Conservation (phyloP, 2,888 invertebrate genomes). For the Thereva unica region DNA sequence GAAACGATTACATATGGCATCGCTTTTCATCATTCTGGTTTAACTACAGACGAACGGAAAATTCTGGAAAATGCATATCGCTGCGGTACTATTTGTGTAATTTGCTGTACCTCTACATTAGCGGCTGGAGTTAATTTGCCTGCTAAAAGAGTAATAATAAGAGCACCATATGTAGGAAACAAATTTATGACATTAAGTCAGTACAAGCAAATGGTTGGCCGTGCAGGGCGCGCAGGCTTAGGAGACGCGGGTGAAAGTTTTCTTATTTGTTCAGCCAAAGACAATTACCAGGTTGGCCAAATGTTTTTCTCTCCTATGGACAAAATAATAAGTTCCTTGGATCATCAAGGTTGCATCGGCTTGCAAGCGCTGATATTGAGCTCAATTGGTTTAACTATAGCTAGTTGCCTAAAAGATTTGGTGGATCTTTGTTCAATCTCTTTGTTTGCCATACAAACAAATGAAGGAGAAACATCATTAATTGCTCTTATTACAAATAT, state of each 20-base stretch:
- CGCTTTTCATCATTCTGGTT: constrained; percentile 92
- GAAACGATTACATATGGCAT: constrained; percentile 78
- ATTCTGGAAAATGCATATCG: constrained; percentile 84
- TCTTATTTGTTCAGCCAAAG: constrained; percentile 70
- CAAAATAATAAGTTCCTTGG: constrained; percentile 64
- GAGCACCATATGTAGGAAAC: constrained; percentile 81
- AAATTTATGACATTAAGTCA: constrained; percentile 73
- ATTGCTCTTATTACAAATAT: constrained; percentile 50
- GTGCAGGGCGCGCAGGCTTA: constrained; percentile 91
- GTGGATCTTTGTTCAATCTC: constrained; percentile 64
- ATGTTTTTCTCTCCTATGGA: constrained; percentile 70
- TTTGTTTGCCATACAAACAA: constrained; percentile 69
- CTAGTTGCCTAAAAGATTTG: constrained; percentile 61
- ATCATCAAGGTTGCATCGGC: constrained; percentile 60
- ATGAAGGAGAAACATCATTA: constrained; percentile 53
- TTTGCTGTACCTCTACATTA: constrained; percentile 94
- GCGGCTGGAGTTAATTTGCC: constrained; percentile 98
- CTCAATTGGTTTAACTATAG: constrained; percentile 69
- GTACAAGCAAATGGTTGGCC: constrained; percentile 95
- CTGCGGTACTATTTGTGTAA: constrained; percentile 79
- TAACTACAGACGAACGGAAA: constrained; percentile 83
- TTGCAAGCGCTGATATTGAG: constrained; percentile 69
- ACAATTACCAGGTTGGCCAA: constrained; percentile 63
- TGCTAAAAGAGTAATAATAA: constrained; percentile 83
- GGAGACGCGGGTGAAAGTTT: constrained; percentile 83